A percentile compares a stretch with the other conserved stretches of the same genome.
Conservation (phyloP, 1,140 invertebrate genomes). For the Platorchestia sp. region DNA sequence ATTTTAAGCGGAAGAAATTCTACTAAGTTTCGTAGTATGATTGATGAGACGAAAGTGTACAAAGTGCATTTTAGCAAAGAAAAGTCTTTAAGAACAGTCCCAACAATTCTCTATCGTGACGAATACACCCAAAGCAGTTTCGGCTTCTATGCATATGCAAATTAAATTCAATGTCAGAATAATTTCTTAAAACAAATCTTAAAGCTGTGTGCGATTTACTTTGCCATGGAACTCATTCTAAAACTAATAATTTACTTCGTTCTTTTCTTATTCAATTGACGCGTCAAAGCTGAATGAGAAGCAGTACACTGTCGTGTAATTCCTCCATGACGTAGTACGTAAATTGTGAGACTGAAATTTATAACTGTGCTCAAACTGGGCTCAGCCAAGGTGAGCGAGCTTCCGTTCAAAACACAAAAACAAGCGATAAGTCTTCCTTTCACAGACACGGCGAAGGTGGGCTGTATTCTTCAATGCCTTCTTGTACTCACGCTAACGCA, state of each 20-base stretch:
- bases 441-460: background rate
- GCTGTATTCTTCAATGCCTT: background rate
- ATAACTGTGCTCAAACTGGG: constrained; percentile 4
- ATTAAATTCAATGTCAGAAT: background rate
- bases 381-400: constrained; percentile 1
- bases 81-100: no score
- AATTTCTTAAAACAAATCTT: background rate
- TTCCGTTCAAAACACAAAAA: background rate
- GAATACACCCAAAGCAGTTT: background rate
- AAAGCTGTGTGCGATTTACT: background rate
- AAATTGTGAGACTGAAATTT: background rate
- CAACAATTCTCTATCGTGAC: background rate
- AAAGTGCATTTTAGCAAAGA: background rate
- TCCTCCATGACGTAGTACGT: background rate
- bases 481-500: background rate
- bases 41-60: background rate
- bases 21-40: background rate
- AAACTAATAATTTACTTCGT: no score
- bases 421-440: background rate
- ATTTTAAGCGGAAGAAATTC: background rate
- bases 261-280: no score
- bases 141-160: background rate
- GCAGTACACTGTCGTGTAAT: background rate
- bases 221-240: no score
- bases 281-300: background rate